phyloP scores from a whole-genome alignment of 92 coral and sea anemone genomes.

The Pocillopora meandrina region DNA sequence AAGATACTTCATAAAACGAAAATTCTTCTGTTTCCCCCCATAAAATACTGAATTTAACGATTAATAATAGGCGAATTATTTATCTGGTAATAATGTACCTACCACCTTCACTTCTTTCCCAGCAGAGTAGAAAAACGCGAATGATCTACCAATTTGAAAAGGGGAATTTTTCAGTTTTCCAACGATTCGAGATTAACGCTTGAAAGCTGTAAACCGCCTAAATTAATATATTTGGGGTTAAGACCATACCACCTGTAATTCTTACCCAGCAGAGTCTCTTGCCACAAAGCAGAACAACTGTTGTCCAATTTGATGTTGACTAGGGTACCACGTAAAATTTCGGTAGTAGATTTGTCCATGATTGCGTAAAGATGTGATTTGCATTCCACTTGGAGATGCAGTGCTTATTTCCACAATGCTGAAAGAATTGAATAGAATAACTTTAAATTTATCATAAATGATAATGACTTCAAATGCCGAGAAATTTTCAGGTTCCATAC shows the following conservation, averaged over 20 bases:
- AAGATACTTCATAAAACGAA: no score
- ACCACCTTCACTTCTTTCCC: no score
- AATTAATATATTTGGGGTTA: neutral
- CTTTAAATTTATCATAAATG: neutral
- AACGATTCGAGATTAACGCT: neutral
- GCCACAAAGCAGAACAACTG: constrained; percentile 55
- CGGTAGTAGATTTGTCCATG: constrained; percentile 20
- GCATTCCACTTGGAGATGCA: constrained; percentile 42
- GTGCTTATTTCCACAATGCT: constrained; percentile 48
- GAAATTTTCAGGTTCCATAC: neutral
- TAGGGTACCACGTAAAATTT: constrained; percentile 48
- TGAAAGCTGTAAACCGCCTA: neutral
- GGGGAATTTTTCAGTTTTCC: no score
- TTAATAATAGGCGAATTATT: no score
- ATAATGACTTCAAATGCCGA: neutral
- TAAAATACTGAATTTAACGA: no score
- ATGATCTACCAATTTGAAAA: no score
- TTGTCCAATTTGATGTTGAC: constrained; percentile 32
- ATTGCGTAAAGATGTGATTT: constrained; percentile 2
- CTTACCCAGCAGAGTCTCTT: constrained; percentile 23
- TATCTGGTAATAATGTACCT: no score
- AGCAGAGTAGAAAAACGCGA: no score
- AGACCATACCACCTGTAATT: neutral
- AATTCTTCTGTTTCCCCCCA: no score
- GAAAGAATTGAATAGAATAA: neutral